These are phyloP conservation scores for Pachypsylla venusta DNA, from an alignment of 1,140 invertebrate species.

Conservation along the genomic window DNA sequence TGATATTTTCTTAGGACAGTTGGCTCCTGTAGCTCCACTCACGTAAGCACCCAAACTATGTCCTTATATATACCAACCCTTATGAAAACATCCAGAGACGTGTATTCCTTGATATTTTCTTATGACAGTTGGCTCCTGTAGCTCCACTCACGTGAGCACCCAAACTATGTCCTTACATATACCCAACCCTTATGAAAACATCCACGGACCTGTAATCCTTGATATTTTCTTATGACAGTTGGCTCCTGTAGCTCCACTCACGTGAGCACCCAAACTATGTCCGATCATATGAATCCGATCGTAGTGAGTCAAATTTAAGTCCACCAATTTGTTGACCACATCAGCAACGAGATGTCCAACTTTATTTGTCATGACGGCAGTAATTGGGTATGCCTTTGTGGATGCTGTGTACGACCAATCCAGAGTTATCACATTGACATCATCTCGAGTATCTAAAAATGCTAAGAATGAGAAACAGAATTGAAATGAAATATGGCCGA, in stretches of 20 bases:
- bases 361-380: slow-evolving; percentile 17
- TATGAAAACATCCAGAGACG: too few relatives aligned
- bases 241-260: slow-evolving; percentile 53
- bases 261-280: slow-evolving; percentile 68
- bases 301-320: not conserved
- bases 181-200: too few relatives aligned
- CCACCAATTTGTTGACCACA: slow-evolving; percentile 17
- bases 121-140: slow-evolving; percentile 34
- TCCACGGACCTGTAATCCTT: slow-evolving; percentile 6
- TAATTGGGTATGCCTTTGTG: slow-evolving; percentile 29
- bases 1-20: not conserved
- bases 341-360: slow-evolving; percentile 28
- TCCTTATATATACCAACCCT: slow-evolving; percentile 36
- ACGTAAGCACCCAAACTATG: slow-evolving; percentile 73
- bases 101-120: slow-evolving; percentile 3
- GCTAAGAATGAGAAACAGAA: too few relatives aligned
- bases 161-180: slow-evolving; percentile 50
- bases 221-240: not conserved
- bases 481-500: too few relatives aligned
- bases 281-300: slow-evolving; percentile 31
- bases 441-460: slow-evolving; percentile 36
- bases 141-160: slow-evolving; percentile 67
- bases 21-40: slow-evolving; percentile 49
- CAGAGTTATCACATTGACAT: slow-evolving; percentile 45
- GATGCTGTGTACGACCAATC: slow-evolving; percentile 39